Conservation (phyloP, 2,797 vertebrate species). For the Rhinogobio ventralis region DNA sequence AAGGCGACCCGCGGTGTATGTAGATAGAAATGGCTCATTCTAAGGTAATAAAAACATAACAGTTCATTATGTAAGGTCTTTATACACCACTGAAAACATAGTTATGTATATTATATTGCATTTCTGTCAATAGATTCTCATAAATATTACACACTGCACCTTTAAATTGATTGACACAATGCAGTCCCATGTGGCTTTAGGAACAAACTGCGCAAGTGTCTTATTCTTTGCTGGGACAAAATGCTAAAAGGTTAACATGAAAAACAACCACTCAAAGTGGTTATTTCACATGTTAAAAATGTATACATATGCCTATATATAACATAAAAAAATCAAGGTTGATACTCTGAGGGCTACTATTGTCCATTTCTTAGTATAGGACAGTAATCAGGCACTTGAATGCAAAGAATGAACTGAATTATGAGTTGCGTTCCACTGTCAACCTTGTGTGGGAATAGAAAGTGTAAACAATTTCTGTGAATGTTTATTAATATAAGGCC, state of each 20-base stretch:
- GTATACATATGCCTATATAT: neutral
- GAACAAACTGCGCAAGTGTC: neutral
- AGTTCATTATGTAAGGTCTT: too few relatives aligned
- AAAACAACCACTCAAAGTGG: neutral
- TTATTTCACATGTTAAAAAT: conserved; percentile 4
- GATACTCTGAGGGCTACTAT: neutral
- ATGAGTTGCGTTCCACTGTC: neutral
- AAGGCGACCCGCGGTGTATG: too few relatives aligned
- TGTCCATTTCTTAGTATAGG: neutral
- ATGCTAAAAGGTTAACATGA: neutral
- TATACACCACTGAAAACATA: too few relatives aligned
- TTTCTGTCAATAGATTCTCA: too few relatives aligned
- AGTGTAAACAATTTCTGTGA: neutral
- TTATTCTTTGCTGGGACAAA: neutral
- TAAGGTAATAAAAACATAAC: too few relatives aligned
- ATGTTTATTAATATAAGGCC: conserved; percentile 42
- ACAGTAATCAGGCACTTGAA: conserved; percentile 14
- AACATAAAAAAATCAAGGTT: conserved; percentile 26
- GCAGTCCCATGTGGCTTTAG: neutral
- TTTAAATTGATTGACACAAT: neutral
- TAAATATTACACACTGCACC: too few relatives aligned
- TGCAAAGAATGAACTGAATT: conserved; percentile 28
- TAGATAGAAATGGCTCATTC: too few relatives aligned
- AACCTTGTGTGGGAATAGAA: conserved; percentile 12
- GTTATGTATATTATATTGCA: too few relatives aligned